These are phyloP conservation scores for Ahaetulla prasina DNA, from an alignment of 2,113 vertebrate species.

Conservation along the genomic window DNA sequence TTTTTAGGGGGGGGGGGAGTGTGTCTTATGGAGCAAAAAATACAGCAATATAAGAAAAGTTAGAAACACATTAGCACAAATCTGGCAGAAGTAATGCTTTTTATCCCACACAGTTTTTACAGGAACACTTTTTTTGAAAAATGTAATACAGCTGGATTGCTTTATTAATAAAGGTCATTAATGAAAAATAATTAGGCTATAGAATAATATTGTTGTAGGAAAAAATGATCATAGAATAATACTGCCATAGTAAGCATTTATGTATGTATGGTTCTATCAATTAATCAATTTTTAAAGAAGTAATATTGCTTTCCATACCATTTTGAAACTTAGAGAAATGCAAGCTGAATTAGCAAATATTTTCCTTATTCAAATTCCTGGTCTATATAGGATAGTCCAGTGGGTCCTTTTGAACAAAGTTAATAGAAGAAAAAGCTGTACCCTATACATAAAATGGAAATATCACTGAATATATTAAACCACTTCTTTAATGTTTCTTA, in stretches of 20 bases:
- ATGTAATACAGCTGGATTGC: background rate
- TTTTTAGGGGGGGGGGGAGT: no score
- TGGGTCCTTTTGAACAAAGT: background rate
- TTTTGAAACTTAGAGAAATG: background rate
- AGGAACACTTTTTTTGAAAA: conserved; percentile 13
- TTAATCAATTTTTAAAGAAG: conserved; percentile 7
- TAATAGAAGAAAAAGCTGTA: background rate
- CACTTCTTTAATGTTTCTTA: background rate
- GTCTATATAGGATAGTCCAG: background rate
- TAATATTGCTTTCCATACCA: background rate
- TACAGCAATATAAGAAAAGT: conserved; percentile 4
- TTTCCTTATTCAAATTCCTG: background rate
- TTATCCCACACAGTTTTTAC: conserved; percentile 4
- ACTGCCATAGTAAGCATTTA: background rate
- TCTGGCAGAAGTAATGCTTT: conserved; percentile 3
- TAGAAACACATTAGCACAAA: background rate
- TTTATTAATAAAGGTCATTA: background rate
- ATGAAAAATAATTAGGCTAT: background rate
- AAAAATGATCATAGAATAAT: background rate
- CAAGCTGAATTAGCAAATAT: background rate
- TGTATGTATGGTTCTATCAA: background rate
- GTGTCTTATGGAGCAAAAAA: no score
- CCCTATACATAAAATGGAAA: background rate
- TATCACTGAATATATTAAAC: background rate
- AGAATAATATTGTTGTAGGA: background rate